Conservation (phyloP, 1,140 invertebrate genomes). For the Chelonus insularis region DNA sequence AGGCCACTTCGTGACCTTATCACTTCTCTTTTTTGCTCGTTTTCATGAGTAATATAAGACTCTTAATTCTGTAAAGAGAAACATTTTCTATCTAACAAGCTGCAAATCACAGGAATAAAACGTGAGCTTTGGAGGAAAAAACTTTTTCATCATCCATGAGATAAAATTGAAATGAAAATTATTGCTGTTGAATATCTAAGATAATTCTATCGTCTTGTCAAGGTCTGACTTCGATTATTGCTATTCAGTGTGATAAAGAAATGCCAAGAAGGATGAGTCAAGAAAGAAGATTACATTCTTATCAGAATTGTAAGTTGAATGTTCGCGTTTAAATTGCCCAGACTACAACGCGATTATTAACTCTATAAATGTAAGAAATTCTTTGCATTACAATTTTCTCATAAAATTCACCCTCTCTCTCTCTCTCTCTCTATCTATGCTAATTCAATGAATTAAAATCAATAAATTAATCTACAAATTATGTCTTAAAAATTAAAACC, state of each 20-base stretch:
- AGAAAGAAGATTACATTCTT: constrained; percentile 8
- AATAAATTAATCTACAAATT: neutral
- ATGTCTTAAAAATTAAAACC: no score
- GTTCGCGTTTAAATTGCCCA: neutral
- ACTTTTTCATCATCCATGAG: no score
- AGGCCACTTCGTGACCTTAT: constrained; percentile 38
- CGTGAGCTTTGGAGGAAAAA: no score
- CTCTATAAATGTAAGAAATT: neutral
- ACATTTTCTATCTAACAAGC: no score
- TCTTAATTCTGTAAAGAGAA: neutral
- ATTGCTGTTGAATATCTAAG: neutral
- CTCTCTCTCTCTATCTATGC: no score
- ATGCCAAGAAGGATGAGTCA: neutral
- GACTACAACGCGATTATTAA: neutral
- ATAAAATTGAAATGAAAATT: neutral
- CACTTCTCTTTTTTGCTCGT: constrained; percentile 29
- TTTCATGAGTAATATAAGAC: constrained; percentile 3
- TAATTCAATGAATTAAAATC: neutral
- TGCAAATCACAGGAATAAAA: no score
- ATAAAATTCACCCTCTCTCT: no score
- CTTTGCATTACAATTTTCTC: neutral
- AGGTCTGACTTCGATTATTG: neutral
- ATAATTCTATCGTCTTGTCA: neutral
- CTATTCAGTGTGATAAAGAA: neutral
- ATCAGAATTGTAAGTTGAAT: constrained; percentile 5